Evolutionary conservation across 2,888 invertebrate species (phyloP).

Genomic region (Cataglyphis altisquamis): DNA sequence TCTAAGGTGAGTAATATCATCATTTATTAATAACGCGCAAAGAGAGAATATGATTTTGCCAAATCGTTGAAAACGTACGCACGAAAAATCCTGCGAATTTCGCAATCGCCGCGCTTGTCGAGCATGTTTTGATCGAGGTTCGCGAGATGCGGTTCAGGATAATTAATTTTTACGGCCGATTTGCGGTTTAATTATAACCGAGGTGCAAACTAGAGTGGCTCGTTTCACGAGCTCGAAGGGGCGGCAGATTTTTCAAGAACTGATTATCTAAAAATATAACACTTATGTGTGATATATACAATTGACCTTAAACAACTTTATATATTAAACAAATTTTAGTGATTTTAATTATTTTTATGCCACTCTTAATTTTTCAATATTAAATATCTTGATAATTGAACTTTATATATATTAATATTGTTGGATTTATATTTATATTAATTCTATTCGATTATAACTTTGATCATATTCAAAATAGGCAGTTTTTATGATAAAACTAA

Average conservation of each 20-base stretch:
- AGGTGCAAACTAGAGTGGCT: constrained; percentile 24
- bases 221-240: not conserved
- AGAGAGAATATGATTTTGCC: constrained; percentile 64
- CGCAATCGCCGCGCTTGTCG: constrained; percentile 49
- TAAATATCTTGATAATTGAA: not conserved
- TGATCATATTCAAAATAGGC: not conserved
- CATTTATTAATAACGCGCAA: constrained; percentile 60
- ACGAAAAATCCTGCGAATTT: constrained; percentile 50
- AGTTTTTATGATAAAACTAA: not conserved
- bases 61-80: constrained; percentile 46
- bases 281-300: not conserved
- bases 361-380: not conserved
- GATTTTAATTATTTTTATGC: not conserved
- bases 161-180: constrained; percentile 54
- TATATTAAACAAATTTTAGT: not conserved
- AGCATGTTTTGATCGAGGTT: constrained; percentile 55
- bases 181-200: constrained; percentile 47
- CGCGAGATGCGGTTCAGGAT: constrained; percentile 45
- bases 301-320: not conserved
- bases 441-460: not conserved
- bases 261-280: constrained; percentile 37
- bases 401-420: not conserved
- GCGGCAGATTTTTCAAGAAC: constrained; percentile 20
- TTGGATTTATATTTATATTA: not conserved
- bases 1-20: constrained; percentile 82